Base-by-base conservation (phyloP, 2,113 vertebrate species). In the Gallinago paraguaiae region DNA sequence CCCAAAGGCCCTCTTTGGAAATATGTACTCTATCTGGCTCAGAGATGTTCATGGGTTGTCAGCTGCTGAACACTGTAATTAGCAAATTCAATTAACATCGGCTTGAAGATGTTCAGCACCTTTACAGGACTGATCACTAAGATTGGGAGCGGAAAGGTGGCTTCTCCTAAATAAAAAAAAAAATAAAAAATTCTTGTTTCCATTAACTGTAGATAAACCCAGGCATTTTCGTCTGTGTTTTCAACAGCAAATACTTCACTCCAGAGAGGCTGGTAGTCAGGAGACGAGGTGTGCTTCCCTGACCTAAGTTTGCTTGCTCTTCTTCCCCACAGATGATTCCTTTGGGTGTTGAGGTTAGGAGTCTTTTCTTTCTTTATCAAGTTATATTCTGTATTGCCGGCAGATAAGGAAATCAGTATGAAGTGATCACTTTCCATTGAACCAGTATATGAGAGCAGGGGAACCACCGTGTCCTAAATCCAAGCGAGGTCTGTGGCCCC, bases 1-100 rank as follows among this genome's bases (percentile, higher is more conserved):
- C 70, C 90, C 69, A 35, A 95, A 87, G 54, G 35, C 57, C 12
- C 9, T 88, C 39, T 86, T 75, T 89, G 74, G 91, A 92, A 87
- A 92, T 92, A 13, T 2, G 25, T 65, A 13, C 68, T 88, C 90
- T 77, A 4, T 88, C 65, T 90, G 67, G 23, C 80, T 45, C 86
- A 69, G 43, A 51, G 72, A 84, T 71, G 56, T 23, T 41, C 79
- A 4, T 8, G 71, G 24, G 7, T 76, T 24, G 56, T 20, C 51
- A 41, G 84, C 4, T 90, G 45, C 43, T 67, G 46, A 46, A 13
- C 22, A 5, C 56, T 37, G 50, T 28, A 53, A 93, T 94, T 92
- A 96, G 56, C 39, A 63, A 50, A 37, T 31, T 93, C 69, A 60
- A 65, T 69, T 85, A 93, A 56, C 43, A 35, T 71, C 10, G 67